These are phyloP conservation scores for Tigriopus japonicus DNA, from an alignment of 1,140 invertebrate species.

Conservation along the genomic window DNA sequence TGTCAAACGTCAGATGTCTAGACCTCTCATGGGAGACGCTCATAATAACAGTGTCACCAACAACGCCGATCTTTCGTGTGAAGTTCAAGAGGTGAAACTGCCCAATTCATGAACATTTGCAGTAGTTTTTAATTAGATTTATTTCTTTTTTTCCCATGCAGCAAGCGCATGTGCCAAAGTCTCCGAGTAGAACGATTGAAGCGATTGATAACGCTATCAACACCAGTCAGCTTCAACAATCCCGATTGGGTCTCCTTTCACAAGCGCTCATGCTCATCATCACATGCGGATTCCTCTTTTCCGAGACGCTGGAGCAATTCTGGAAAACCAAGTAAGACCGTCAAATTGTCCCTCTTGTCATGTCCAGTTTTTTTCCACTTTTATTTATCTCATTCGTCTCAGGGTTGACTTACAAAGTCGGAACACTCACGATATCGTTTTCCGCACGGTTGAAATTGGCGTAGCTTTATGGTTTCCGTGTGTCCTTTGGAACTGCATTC, in stretches of 20 bases:
- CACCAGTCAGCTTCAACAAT: conserved; percentile 74
- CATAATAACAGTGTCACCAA: no score
- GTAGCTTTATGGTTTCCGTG: conserved; percentile 86
- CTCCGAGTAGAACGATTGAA: no score
- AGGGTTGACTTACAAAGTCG: conserved; percentile 68
- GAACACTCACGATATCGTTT: conserved; percentile 77
- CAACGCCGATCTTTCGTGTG: no score
- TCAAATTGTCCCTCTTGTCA: conserved; percentile 4
- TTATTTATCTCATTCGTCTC: neutral
- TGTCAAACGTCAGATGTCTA: no score
- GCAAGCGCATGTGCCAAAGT: no score
- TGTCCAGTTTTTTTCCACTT: neutral
- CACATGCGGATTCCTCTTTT: conserved; percentile 66
- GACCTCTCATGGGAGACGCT: no score
- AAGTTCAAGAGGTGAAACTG: no score
- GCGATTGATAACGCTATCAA: conserved; percentile 26
- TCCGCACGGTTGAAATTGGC: conserved; percentile 76
- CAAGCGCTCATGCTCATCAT: conserved; percentile 68
- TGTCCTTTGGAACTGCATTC: conserved; percentile 75
- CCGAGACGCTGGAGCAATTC: conserved; percentile 68
- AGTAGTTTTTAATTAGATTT: no score
- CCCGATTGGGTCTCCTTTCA: conserved; percentile 60
- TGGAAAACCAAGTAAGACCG: conserved; percentile 64
- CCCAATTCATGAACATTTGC: no score
- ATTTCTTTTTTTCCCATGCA: no score